Evolutionary conservation across 2,888 invertebrate species (phyloP), one percentile per base, ranked within the genome.

Genomic region (Entomobrya multifasciata): DNA sequence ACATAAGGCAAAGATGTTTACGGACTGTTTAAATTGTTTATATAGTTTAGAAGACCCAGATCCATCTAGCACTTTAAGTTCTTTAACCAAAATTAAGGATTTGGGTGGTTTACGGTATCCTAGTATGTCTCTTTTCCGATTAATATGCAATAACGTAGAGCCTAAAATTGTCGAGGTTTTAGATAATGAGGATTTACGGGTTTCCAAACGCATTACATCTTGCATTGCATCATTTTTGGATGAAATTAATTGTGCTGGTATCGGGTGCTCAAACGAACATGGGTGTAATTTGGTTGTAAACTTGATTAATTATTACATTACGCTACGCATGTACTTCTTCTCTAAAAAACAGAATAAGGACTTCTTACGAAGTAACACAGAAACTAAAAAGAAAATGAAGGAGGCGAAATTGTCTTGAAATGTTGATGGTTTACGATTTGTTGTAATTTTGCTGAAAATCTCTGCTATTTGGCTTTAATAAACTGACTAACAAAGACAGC

Each of bases 291-390:
- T 72, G 3, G 15, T 49, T 25, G 25, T 49, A 2, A 72, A 49
- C 47, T 47, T 72, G 1, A 72, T 72, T 47, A 11, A 47, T 1
- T 72, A 47, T n/a, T 72, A 72, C 25, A 22, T 72, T 13, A 72
- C 72, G 5, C 22, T 72, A 1, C 3, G 72, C 22, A 47, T 72
- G 72, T 72, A 72, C 25, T 72, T 72, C 15, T 72, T 13, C n/a
- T 10, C 20, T 22, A 72, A 49, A 49, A 2, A 15, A 11, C 44
- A 44, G 11, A 72, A 72, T 41, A 20, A 15, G 0, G 72, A 72
- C 2, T 1, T 25, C 0, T 8, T 72, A 1, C 13, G 5, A 3
- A 49, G 47, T 72, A 15, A 2, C 1, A 20, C 49, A 4, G 49
- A 72, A 22, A 47, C n/a, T 8, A 72, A 72, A 49, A 15, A 49